phyloP scores from a whole-genome alignment of 2,888 invertebrate genomes.

The Disparrhopalites patrizii region DNA sequence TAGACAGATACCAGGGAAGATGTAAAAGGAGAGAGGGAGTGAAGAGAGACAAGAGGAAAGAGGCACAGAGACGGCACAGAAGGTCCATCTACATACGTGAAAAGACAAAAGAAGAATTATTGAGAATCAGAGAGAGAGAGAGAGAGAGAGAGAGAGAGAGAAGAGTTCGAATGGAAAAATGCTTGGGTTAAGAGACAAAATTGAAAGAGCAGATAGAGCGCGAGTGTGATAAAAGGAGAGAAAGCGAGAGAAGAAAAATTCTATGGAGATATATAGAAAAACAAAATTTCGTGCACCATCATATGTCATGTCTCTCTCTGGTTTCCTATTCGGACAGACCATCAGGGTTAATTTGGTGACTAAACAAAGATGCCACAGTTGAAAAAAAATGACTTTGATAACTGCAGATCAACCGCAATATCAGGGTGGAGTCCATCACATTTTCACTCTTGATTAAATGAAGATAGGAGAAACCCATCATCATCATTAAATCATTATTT shows the following conservation, averaged over 20 bases:
- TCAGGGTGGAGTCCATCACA: constrained; percentile 46
- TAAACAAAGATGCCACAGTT: constrained; percentile 41
- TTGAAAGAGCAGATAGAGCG: too few species aligned
- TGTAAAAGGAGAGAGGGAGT: too few species aligned
- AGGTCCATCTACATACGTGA: too few species aligned
- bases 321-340: constrained; percentile 40
- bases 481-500: constrained; percentile 33
- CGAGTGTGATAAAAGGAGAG: neutral
- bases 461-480: constrained; percentile 39
- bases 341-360: constrained; percentile 47
- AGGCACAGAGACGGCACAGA: too few species aligned
- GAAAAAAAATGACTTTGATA: constrained; percentile 32
- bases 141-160: neutral
- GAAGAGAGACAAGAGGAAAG: too few species aligned
- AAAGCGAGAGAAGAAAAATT: neutral
- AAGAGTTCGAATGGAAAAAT: neutral
- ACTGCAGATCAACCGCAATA: constrained; percentile 41
- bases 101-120: too few species aligned
- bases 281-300: neutral
- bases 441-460: constrained; percentile 46
- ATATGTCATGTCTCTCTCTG: constrained; percentile 20
- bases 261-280: too few species aligned
- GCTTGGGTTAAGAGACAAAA: too few species aligned
- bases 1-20: too few species aligned
- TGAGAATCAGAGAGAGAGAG: too few species aligned